Base-by-base conservation (phyloP, 2,888 invertebrate genomes). In the Nomada goodeniana region DNA sequence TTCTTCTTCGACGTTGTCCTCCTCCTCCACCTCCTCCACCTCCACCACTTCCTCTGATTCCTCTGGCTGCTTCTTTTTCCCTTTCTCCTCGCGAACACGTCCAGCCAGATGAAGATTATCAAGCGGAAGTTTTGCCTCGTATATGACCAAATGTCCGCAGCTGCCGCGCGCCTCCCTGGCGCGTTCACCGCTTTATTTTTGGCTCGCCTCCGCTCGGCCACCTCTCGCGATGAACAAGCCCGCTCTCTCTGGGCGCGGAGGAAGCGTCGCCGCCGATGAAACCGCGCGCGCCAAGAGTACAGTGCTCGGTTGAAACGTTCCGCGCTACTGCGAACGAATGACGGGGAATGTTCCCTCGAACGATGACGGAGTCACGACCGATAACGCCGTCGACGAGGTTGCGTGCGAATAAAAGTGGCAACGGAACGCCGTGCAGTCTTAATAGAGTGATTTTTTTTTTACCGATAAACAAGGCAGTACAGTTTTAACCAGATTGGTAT, bases 11-110 rank as follows among this genome's bases (percentile, higher is more conserved):
- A 23, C 42, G 10, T 59, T 7, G 18, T 47, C 13, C 26, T 63
- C 20, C n/a, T 52, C 60, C 11, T 63, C 20, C n/a, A 36, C 60
- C 11, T 53, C 13, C 2, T 65, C 11, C 23, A 23, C 23, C 91
- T 91, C 91, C 50, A 91, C 20, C 68, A 15, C 26, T 50, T 42
- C 29, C 4, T 23, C 5, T 7, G 36, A 36, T 36, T 23, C 23
- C 15, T 15, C 53, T 13, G 26, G 26, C n/a, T 92, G 90, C 91
- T 90, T 91, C 80, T 74, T 75, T 74, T 75, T 67, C 61, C 75
- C 55, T 50, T 63, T 50, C 53, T 73, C 47, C 23, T 60, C 61
- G 60, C 69, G 75, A 55, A 59, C 57, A 55, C 75, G 71, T 74
- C 44, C 68, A 61, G 36, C 74, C 76, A 80, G 84, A 82, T 76